Conservation (phyloP, 2,797 vertebrate genomes). For the Percopsis omiscomaycus region DNA sequence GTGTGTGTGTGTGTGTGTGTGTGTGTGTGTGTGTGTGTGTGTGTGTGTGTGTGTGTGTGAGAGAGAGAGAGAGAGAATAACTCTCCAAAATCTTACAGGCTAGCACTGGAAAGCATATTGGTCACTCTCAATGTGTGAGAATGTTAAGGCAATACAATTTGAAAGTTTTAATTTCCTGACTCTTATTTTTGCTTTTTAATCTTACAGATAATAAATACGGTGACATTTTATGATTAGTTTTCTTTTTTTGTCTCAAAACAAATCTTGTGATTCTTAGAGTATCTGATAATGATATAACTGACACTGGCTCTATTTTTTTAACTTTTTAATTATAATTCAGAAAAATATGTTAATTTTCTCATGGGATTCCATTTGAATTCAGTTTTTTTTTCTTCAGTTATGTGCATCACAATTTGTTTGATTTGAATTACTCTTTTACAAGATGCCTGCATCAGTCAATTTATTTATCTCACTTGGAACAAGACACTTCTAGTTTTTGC, state of each 20-base stretch:
- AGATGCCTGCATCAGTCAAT: constrained; percentile 74
- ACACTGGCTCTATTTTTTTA: constrained; percentile 15
- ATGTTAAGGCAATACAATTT: constrained; percentile 10
- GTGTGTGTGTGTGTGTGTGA: constrained; percentile 5
- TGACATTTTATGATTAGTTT: constrained; percentile 15
- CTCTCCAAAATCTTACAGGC: constrained; percentile 6
- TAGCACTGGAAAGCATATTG: constrained; percentile 32
- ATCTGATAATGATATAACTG: constrained; percentile 23
- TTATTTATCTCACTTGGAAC: constrained; percentile 68
- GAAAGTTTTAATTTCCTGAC: neutral
- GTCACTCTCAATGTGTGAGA: constrained; percentile 35
- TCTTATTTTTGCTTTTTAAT: constrained; percentile 7
- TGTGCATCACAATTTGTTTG: constrained; percentile 28
- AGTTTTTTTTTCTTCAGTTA: constrained; percentile 17
- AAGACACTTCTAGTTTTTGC: constrained; percentile 54
- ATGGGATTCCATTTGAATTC: constrained; percentile 33
- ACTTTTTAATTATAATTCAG: constrained; percentile 6
- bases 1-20: neutral
- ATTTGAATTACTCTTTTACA: constrained; percentile 63
- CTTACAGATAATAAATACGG: constrained; percentile 30
- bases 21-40: neutral
- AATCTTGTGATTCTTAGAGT: constrained; percentile 19
- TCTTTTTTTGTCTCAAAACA: constrained; percentile 19
- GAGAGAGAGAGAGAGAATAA: neutral
- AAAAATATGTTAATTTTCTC: constrained; percentile 22